phyloP scores from a whole-genome alignment of 2,797 vertebrate genomes.

The Astyanax mexicanus region DNA sequence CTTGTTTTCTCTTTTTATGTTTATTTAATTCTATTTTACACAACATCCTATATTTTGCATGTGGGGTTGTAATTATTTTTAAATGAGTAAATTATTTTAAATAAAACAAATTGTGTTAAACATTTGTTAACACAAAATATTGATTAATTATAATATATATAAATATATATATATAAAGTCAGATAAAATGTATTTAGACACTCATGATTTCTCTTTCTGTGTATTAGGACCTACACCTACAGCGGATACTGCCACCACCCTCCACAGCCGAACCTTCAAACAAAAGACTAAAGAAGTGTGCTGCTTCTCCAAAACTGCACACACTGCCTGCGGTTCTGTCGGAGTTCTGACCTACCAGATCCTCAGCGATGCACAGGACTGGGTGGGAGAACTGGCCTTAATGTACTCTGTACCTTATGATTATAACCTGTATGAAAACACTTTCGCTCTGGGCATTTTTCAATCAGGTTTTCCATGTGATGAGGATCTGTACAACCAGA shows the following conservation, averaged over 20 bases:
- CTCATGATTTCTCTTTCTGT: neutral
- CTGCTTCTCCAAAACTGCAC: too few relatives aligned
- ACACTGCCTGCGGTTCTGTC: neutral
- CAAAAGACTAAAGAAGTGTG: neutral
- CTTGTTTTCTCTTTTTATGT: too few relatives aligned
- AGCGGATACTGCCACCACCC: neutral
- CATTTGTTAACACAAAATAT: too few relatives aligned
- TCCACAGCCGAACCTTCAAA: neutral
- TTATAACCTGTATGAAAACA: neutral
- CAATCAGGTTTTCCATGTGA: neutral
- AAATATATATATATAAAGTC: too few relatives aligned
- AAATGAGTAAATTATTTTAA: too few relatives aligned
- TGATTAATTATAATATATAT: too few relatives aligned
- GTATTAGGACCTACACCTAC: neutral
- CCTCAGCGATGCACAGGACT: too few relatives aligned
- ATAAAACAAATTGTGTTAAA: too few relatives aligned
- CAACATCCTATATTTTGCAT: too few relatives aligned
- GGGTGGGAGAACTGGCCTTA: neutral
- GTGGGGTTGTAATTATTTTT: too few relatives aligned
- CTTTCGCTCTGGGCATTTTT: neutral
- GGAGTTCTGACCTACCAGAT: slow-evolving; percentile 9
- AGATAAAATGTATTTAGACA: too few relatives aligned
- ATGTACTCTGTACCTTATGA: slow-evolving; percentile 14
- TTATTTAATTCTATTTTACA: too few relatives aligned
- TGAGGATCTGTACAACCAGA: neutral